These are phyloP conservation scores for Bostrychus sinensis DNA, from an alignment of 2,113 vertebrate genomes.

Conservation along the genomic window DNA sequence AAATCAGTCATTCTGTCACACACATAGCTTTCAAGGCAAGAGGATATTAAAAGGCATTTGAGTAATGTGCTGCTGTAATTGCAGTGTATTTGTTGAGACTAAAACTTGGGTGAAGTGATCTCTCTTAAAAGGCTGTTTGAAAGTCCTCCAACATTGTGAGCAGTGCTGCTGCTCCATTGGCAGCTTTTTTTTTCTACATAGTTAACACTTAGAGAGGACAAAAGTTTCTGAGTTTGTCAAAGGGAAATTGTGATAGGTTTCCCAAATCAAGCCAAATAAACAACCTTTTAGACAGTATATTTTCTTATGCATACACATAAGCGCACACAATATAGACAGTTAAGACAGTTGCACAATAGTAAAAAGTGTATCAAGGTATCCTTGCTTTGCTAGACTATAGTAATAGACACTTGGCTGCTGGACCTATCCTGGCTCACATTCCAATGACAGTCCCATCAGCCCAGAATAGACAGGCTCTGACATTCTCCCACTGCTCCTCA, in stretches of 20 bases:
- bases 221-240: constrained; percentile 56
- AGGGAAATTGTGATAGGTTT: constrained; percentile 47
- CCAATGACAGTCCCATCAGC: constrained; percentile 44
- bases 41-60: constrained; percentile 28
- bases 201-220: constrained; percentile 43
- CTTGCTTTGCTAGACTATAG: constrained; percentile 31
- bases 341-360: constrained; percentile 35
- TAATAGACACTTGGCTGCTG: constrained; percentile 37
- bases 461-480: constrained; percentile 41
- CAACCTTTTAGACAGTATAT: constrained; percentile 37
- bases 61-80: constrained; percentile 43
- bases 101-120: constrained; percentile 45
- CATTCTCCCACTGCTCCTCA: constrained; percentile 21
- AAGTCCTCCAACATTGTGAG: constrained; percentile 45
- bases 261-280: constrained; percentile 7
- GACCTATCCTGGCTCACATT: constrained; percentile 38
- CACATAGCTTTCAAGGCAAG: constrained; percentile 28
- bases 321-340: constrained; percentile 55
- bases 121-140: constrained; percentile 37
- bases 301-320: constrained; percentile 49
- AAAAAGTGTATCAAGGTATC: constrained; percentile 20
- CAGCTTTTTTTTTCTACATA: constrained; percentile 37
- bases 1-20: background rate
- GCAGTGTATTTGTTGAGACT: constrained; percentile 51
- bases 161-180: constrained; percentile 32